phyloP scores from a whole-genome alignment of 92 coral and sea anemone species.

The Scolanthus callimorphus region DNA sequence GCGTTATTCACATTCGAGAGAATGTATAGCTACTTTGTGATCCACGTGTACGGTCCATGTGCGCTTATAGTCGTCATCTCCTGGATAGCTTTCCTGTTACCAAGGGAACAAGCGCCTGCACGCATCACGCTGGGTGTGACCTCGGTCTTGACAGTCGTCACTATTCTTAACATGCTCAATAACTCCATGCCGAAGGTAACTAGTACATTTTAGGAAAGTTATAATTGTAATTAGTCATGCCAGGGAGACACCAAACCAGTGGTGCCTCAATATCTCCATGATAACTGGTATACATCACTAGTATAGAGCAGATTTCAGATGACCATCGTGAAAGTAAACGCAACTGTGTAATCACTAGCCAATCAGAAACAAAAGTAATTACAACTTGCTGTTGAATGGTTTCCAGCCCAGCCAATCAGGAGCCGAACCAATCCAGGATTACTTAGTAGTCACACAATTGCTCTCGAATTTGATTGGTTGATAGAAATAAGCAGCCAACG shows the following conservation, averaged over 20 bases:
- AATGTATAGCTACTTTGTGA: conserved; percentile 88
- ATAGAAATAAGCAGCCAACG: too few relatives aligned
- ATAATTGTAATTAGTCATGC: too few relatives aligned
- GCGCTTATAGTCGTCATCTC: conserved; percentile 87
- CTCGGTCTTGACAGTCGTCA: conserved; percentile 91
- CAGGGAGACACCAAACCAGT: too few relatives aligned
- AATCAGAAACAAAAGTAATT: too few relatives aligned
- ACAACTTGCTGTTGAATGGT: too few relatives aligned
- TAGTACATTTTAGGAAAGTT: too few relatives aligned
- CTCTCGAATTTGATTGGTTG: too few relatives aligned
- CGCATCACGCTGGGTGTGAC: conserved; percentile 96
- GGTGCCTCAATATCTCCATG: too few relatives aligned
- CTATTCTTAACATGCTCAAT: conserved; percentile 90
- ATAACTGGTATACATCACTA: neutral
- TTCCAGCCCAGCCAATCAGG: too few relatives aligned
- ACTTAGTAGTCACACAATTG: too few relatives aligned
- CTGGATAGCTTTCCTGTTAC: conserved; percentile 88
- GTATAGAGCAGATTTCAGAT: neutral
- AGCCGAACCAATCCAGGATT: neutral
- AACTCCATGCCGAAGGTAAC: conserved; percentile 99
- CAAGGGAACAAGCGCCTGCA: conserved; percentile 95
- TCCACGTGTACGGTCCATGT: conserved; percentile 98
- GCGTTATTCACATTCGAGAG: conserved; percentile 80
- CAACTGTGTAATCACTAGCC: too few relatives aligned
- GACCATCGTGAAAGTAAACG: neutral